Evolutionary conservation across 2,888 invertebrate species (phyloP).

Genomic region (Ormyrus pomaceus): DNA sequence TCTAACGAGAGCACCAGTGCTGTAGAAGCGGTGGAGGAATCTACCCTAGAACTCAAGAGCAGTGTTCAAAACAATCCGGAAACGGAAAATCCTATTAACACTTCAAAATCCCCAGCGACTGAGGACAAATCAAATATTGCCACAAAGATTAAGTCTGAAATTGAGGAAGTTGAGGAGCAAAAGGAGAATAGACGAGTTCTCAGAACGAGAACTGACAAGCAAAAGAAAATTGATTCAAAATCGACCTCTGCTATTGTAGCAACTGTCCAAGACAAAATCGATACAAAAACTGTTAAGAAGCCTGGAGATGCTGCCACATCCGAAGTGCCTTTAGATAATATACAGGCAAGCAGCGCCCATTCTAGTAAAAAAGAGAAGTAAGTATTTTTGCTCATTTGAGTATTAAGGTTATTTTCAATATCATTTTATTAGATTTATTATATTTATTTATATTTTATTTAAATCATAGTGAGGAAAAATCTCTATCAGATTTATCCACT

Average conservation of each 20-base stretch:
- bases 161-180: slow-evolving; percentile 42
- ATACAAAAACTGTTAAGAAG: slow-evolving; percentile 40
- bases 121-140: slow-evolving; percentile 54
- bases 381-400: no score
- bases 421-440: no score
- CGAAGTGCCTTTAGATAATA: slow-evolving; percentile 51
- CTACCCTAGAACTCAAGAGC: background rate
- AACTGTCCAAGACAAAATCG: slow-evolving; percentile 41
- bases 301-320: slow-evolving; percentile 45
- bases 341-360: slow-evolving; percentile 14
- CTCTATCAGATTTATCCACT: no score
- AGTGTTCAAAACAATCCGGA: background rate
- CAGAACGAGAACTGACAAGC: slow-evolving; percentile 51
- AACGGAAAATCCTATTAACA: background rate
- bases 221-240: slow-evolving; percentile 43
- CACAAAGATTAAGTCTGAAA: slow-evolving; percentile 28
- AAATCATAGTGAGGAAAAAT: no score
- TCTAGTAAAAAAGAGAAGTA: no score
- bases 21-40: slow-evolving; percentile 32
- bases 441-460: no score
- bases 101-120: slow-evolving; percentile 6
- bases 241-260: slow-evolving; percentile 16
- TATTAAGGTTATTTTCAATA: no score
- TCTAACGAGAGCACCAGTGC: slow-evolving; percentile 14
- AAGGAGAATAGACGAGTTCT: slow-evolving; percentile 47